Base-by-base conservation (phyloP, 2,888 invertebrate species). In the Pyrochroa serraticornis region DNA sequence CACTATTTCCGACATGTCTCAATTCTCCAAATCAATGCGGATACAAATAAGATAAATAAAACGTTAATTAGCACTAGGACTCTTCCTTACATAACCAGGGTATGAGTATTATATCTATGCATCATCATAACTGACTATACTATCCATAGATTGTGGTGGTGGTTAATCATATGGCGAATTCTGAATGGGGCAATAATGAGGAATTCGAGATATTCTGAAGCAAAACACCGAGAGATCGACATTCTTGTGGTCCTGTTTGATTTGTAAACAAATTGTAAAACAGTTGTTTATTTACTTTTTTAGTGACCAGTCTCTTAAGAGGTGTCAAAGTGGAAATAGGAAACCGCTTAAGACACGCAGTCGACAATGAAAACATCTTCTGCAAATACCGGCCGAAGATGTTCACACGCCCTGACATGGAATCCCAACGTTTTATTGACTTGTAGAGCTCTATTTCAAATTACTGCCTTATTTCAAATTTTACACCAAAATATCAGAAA, bases 321-420 rank as follows among this genome's bases (percentile, higher is more conserved):
- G 66, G 67, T 67, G 69, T 67, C 66, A 62, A 58, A 64, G 64
- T 67, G 63, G 64, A 66, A 69, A 69, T 69, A 63, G 64, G 63
- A 66, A 62, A 69, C 66, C 66, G 65, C 65, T 63, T 57, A 62
- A 62, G 62, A 59, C 58, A 55, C 60, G 60, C 58, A 63, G 61
- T 63, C 59, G 66, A 63, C 65, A 69, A 65, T 66, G 65, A 69
- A 69, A 69, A 69, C 68, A 66, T 67, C 63, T 63, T 66, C 60
- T 54, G 65, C 64, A 64, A 64, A 64, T 60, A 64, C 53, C 52
- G 48, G 52, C 33, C 41, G 37, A 33, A 58, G 41, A 49, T 38
- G 64, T 67, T 67, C 67, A 67, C 67, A 67, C 67, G 66, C 65
- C 63, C 59, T 60, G 63, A 58, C 65, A 61, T 49, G 62, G 64